phyloP scores from a whole-genome alignment of 2,113 vertebrate genomes.

The Scalopus aquaticus region DNA sequence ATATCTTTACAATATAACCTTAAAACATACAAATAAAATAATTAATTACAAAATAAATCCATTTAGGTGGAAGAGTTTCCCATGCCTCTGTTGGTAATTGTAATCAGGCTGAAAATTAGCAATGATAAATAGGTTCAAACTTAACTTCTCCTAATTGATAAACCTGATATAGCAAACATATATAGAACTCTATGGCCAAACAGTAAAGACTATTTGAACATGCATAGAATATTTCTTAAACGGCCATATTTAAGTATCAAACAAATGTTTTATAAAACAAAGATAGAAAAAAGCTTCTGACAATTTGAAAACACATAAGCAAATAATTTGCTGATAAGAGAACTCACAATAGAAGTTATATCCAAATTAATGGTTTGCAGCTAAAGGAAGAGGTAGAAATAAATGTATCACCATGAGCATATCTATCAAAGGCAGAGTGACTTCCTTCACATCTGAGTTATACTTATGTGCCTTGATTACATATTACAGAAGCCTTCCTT shows the following conservation, averaged over 20 bases:
- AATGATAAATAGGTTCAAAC: background rate
- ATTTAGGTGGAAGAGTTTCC: background rate
- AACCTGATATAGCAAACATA: background rate
- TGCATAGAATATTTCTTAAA: background rate
- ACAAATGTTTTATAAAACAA: background rate
- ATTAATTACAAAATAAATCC: background rate
- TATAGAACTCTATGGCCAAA: background rate
- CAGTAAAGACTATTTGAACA: slow-evolving; percentile 10
- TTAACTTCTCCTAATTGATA: background rate
- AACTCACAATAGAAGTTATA: background rate
- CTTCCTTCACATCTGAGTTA: background rate
- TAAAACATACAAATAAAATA: slow-evolving; percentile 27
- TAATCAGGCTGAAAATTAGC: background rate
- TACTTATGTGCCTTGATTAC: too few relatives aligned
- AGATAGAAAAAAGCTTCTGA: background rate
- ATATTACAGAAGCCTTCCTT: background rate
- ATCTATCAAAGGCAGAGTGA: background rate
- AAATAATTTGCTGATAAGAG: background rate
- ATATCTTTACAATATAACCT: background rate
- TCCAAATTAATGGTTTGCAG: background rate
- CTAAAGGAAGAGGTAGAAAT: background rate
- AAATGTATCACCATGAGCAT: background rate
- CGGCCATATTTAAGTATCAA: background rate
- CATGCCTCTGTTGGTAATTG: background rate
- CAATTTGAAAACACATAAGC: background rate